A percentile compares a stretch with the other conserved stretches of the same genome.
These are phyloP conservation scores for Crossoptilon crossoptilon DNA, from an alignment of 2,797 vertebrate species.

Conservation along the genomic window DNA sequence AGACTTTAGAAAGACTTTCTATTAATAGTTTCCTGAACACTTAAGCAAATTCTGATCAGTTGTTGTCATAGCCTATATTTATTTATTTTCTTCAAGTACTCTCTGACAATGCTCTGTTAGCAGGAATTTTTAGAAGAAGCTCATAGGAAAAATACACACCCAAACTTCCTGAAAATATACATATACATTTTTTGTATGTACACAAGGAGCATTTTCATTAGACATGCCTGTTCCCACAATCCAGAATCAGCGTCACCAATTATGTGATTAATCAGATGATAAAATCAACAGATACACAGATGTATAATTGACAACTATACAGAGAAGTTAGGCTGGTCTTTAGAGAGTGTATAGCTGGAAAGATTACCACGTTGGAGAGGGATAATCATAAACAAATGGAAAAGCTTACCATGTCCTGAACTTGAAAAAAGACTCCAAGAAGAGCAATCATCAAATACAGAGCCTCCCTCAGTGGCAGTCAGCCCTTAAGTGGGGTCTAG, in stretches of 20 bases:
- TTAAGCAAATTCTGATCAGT: slow-evolving; percentile 5
- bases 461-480: too few relatives aligned
- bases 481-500: too few relatives aligned
- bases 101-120: not conserved
- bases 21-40: slow-evolving; percentile 5
- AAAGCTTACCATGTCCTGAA: too few relatives aligned
- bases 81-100: not conserved
- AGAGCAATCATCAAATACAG: too few relatives aligned
- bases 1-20: not conserved
- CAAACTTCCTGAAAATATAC: not conserved
- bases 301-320: too few relatives aligned
- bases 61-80: not conserved
- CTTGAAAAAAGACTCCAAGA: too few relatives aligned
- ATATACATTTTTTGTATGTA: not conserved
- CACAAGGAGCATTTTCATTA: not conserved
- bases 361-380: too few relatives aligned
- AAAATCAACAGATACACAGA: too few relatives aligned
- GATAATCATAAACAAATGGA: too few relatives aligned
- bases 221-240: not conserved
- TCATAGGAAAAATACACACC: not conserved
- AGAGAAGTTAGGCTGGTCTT: too few relatives aligned
- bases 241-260: not conserved
- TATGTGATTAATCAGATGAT: not conserved
- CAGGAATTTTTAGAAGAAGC: slow-evolving; percentile 6
- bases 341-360: too few relatives aligned